These are phyloP conservation scores for Nasonovia ribisnigri DNA, from an alignment of 2,888 invertebrate genomes.

Conservation along the genomic window DNA sequence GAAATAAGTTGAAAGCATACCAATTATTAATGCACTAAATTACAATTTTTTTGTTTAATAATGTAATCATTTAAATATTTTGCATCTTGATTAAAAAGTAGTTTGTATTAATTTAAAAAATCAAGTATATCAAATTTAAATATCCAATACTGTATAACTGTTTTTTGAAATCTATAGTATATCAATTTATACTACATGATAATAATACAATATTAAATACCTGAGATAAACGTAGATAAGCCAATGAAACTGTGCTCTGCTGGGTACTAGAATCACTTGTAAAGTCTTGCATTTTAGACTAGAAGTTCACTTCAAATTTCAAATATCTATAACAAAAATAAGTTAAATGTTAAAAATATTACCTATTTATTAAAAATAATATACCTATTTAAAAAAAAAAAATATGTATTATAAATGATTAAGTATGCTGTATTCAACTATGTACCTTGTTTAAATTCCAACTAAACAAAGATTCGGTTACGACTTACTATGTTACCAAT, in stretches of 20 bases:
- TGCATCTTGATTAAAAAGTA: background rate
- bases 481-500: no score
- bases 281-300: conserved; percentile 62
- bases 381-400: background rate
- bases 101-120: background rate
- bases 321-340: conserved; percentile 9
- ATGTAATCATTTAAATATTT: background rate
- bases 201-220: conserved; percentile 19
- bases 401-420: no score
- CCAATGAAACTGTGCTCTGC: conserved; percentile 50
- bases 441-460: no score
- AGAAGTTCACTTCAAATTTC: conserved; percentile 39
- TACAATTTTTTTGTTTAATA: background rate
- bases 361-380: no score
- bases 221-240: conserved; percentile 60
- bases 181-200: background rate
- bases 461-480: no score
- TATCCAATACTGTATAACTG: background rate
- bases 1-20: background rate
- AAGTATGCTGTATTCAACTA: no score
- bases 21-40: background rate
- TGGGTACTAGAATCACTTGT: conserved; percentile 56
- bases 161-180: background rate
- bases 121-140: background rate
- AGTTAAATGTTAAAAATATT: no score